These are phyloP conservation scores for Psilopsiagon aurifrons DNA, from an alignment of 2,113 vertebrate genomes.

Conservation along the genomic window DNA sequence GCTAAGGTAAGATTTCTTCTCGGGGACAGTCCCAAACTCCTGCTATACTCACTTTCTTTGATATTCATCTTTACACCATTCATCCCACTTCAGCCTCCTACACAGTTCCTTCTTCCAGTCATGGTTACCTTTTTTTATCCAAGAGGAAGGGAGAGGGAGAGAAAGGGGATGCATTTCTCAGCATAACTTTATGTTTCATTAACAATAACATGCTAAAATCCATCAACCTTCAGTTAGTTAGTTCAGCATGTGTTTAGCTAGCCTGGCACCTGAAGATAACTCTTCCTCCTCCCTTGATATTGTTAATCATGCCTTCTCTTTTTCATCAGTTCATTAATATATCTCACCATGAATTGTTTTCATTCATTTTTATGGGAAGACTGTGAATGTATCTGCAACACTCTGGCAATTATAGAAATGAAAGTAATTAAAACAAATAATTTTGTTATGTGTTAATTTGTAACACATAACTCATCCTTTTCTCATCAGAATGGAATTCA, in stretches of 20 bases:
- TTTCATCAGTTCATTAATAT: not conserved
- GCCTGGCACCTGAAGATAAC: not conserved
- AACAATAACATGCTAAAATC: not conserved
- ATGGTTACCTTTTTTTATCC: not conserved
- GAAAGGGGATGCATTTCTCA: not conserved
- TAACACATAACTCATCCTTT: not conserved
- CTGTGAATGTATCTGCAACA: not conserved
- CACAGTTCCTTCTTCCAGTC: not conserved
- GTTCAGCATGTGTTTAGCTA: not conserved
- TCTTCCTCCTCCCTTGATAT: not conserved
- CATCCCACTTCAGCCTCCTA: not conserved
- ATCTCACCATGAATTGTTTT: not conserved
- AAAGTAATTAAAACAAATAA: not conserved
- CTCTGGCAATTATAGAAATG: not conserved
- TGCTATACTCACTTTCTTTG: not conserved
- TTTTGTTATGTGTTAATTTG: not conserved
- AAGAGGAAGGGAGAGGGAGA: not conserved
- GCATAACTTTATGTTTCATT: not conserved
- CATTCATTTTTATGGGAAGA: not conserved
- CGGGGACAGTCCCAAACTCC: not conserved
- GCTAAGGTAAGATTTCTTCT: not conserved
- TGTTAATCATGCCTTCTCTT: not conserved
- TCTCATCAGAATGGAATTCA: not conserved
- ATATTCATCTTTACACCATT: not conserved
- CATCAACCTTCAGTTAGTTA: not conserved